Conservation (phyloP, 2,888 invertebrate genomes). For the Galeruca laticollis region DNA sequence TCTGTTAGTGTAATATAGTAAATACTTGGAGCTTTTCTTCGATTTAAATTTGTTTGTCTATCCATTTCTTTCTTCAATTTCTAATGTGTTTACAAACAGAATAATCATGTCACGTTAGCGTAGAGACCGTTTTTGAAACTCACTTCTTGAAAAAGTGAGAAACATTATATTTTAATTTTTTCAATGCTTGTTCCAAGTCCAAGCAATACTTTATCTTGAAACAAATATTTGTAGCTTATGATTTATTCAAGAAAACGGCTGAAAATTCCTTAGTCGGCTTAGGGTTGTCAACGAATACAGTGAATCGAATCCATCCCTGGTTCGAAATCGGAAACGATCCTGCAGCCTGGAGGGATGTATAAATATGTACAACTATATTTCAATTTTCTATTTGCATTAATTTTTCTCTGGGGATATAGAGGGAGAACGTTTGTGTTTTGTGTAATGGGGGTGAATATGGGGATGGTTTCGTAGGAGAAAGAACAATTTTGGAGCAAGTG, state of each 20-base stretch:
- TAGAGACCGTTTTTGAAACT: no score
- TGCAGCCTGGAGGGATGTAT: slow-evolving; percentile 51
- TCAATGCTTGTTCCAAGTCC: no score
- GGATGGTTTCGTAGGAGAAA: slow-evolving; percentile 1
- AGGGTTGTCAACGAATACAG: neutral
- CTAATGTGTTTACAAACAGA: no score
- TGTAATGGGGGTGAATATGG: slow-evolving; percentile 20
- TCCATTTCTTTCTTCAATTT: no score
- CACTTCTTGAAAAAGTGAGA: no score
- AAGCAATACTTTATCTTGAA: no score
- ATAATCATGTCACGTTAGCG: no score
- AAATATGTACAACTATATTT: slow-evolving; percentile 59
- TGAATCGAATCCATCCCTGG: slow-evolving; percentile 1
- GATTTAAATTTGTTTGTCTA: no score
- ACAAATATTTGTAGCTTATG: no score
- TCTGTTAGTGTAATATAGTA: no score
- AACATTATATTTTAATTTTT: no score
- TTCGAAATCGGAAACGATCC: slow-evolving; percentile 30
- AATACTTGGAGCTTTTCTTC: no score
- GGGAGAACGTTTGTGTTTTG: slow-evolving; percentile 35
- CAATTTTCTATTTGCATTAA: slow-evolving; percentile 57
- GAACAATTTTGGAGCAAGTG: neutral
- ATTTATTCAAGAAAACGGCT: neutral
- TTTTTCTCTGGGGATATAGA: slow-evolving; percentile 54
- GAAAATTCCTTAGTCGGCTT: neutral